Base-by-base conservation (phyloP, 2,113 vertebrate species). In the Jacana jacana region DNA sequence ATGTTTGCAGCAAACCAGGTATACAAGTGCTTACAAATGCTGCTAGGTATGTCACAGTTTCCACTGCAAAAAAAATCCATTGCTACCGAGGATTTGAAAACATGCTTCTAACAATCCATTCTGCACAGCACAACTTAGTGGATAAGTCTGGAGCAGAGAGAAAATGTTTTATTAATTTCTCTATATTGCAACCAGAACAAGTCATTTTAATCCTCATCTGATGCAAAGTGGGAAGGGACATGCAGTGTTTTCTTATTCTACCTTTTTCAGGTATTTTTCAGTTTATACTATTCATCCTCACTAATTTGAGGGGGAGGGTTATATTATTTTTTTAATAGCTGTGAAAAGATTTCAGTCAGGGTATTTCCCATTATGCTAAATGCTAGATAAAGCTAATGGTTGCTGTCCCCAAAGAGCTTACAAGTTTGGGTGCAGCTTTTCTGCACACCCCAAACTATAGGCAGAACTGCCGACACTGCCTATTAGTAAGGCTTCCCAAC, bases 11-110 rank as follows among this genome's bases (percentile, higher is more conserved):
- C 20, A 76, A 72, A 55, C 31, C 46, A 48, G 75, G 9, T 48
- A 49, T 84, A 86, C 75, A 92, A 80, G 18, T 52, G 46, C 17
- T 84, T 72, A 78, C 25, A 81, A 91, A 64, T 75, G n/a, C 31
- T 77, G 54, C 25, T 58, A 88, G 10, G 20, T 84, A 33, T 78
- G 61, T 85, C 72, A 95, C 39, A 54, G n/a, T 87, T 93, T 86
- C 57, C n/a, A 69, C 65, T 78, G 80, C 12, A 83, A 95, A 95
- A 95, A 95, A 90, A 64, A 68, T 80, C 63, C 27, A 52, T 69
- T 88, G 33, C 39, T 88, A 87, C 25, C 20, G 78, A 63, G 51
- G 66, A 54, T 88, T 90, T 91, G 24, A 90, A 86, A 95, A 70
- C 13, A 39, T 63, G 19, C 10, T 91, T 86, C 18, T 92, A 76